Conservation (phyloP, 2,888 invertebrate species). For the Ophion ventricosus region DNA sequence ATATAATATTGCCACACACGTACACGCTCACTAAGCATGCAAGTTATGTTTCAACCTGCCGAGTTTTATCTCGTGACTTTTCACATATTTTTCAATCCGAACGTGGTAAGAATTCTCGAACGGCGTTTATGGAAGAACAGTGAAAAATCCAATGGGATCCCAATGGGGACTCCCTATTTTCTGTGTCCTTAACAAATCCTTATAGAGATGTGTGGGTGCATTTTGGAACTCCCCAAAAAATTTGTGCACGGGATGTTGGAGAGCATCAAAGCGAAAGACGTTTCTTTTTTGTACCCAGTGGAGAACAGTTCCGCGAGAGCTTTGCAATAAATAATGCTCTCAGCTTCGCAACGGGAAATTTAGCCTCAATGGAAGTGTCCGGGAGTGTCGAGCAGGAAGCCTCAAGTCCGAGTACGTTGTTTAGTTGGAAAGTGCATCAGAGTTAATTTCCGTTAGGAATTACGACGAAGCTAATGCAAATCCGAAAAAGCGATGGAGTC, state of each 20-base stretch:
- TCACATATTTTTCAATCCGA: too few relatives aligned
- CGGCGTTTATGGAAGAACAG: too few relatives aligned
- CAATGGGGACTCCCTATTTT: too few relatives aligned
- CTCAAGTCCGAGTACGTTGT: constrained; percentile 42
- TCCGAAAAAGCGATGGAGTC: constrained; percentile 59
- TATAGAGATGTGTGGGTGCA: too few relatives aligned
- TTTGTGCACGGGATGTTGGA: background rate
- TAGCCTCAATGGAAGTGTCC: background rate
- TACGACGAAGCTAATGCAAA: constrained; percentile 53
- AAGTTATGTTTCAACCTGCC: too few relatives aligned
- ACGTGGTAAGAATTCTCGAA: too few relatives aligned
- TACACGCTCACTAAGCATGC: too few relatives aligned
- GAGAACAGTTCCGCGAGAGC: background rate
- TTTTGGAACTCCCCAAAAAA: too few relatives aligned
- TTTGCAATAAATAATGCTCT: background rate
- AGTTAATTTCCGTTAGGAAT: constrained; percentile 50
- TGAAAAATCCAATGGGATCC: too few relatives aligned
- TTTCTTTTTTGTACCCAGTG: background rate
- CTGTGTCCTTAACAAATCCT: too few relatives aligned
- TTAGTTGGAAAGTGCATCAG: constrained; percentile 58
- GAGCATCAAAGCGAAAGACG: background rate
- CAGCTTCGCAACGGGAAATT: background rate
- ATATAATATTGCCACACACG: too few relatives aligned
- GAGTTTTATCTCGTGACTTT: too few relatives aligned
- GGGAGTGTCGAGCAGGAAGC: constrained; percentile 1